Conservation (phyloP, 2,113 vertebrate species). For the Phoxinus phoxinus region DNA sequence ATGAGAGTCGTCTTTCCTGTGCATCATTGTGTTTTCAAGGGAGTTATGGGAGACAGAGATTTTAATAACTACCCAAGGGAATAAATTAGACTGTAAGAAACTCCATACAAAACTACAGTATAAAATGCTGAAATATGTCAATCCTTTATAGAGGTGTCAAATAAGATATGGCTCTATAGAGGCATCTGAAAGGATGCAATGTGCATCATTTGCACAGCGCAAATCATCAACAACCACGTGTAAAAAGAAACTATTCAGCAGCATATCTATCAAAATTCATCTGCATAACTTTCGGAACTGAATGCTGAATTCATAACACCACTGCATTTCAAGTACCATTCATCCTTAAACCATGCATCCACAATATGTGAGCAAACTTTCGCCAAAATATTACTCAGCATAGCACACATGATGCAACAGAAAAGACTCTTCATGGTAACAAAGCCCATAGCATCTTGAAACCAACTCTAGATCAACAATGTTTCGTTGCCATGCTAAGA, state of each 20-base stretch:
- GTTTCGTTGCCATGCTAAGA: slow-evolving; percentile 36
- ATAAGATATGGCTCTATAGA: neutral
- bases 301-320: neutral
- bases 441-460: slow-evolving; percentile 19
- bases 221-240: neutral
- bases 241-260: neutral
- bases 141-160: slow-evolving; percentile 1
- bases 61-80: slow-evolving; percentile 32
- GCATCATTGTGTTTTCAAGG: slow-evolving; percentile 4
- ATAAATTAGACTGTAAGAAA: slow-evolving; percentile 4
- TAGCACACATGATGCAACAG: neutral
- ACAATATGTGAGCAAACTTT: neutral
- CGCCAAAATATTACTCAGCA: slow-evolving; percentile 4
- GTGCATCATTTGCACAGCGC: neutral
- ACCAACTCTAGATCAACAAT: slow-evolving; percentile 1
- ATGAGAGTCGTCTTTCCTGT: neutral
- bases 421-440: slow-evolving; percentile 13
- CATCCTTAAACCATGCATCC: neutral
- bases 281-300: neutral
- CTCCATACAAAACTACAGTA: neutral
- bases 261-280: neutral
- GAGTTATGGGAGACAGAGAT: neutral
- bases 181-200: neutral
- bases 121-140: neutral
- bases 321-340: neutral